Conservation (phyloP, 35 echinoderm and acorn worm species). For the Heliocidaris erythrogramma region DNA sequence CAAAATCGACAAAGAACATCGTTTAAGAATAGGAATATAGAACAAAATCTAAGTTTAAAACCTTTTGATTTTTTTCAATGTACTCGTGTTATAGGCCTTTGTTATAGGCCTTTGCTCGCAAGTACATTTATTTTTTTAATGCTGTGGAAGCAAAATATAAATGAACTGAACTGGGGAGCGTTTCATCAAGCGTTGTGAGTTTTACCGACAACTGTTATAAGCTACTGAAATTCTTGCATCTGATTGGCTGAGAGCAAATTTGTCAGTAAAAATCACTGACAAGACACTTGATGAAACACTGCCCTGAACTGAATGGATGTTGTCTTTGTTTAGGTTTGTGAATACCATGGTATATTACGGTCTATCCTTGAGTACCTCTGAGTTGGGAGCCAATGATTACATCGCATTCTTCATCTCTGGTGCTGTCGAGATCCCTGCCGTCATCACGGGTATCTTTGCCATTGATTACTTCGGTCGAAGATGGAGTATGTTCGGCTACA, state of each 20-base stretch:
- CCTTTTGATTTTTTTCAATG: no score
- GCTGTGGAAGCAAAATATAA: not conserved
- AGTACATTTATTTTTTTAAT: not conserved
- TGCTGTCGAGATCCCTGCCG: slow-evolving; percentile 64
- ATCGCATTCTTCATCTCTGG: slow-evolving; percentile 66
- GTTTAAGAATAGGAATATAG: no score
- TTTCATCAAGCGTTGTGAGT: no score
- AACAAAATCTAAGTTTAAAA: no score
- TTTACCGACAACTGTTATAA: no score
- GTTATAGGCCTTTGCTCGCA: not conserved
- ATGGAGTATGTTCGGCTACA: slow-evolving; percentile 23
- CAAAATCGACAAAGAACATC: no score
- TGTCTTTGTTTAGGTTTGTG: slow-evolving; percentile 47
- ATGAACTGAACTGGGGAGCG: not conserved
- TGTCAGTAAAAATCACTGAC: no score
- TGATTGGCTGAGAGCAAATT: no score
- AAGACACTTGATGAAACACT: no score
- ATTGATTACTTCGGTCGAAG: slow-evolving; percentile 61
- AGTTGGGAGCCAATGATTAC: slow-evolving; percentile 54
- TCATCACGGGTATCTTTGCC: slow-evolving; percentile 47
- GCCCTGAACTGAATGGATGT: no score
- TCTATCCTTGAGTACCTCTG: slow-evolving; percentile 55
- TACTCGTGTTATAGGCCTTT: not conserved
- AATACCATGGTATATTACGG: slow-evolving; percentile 74
- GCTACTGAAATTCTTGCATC: no score